Evolutionary conservation across 64 coral and sea anemone genomes (phyloP), one percentile per base, ranked within the genome.

Genomic region (Montipora sp.): DNA sequence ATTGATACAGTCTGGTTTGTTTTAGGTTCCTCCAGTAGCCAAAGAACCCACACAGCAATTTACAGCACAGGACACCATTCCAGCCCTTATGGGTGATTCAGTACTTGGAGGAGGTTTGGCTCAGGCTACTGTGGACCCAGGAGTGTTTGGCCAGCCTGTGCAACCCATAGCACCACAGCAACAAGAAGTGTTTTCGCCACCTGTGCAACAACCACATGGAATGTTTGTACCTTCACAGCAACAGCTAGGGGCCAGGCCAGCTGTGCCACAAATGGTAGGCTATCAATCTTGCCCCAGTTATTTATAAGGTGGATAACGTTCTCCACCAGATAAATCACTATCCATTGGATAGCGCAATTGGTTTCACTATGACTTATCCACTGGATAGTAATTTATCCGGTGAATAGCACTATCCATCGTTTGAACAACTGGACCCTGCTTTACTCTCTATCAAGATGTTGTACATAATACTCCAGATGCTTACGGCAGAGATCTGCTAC

Each of bases 1-100:
- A 27, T 27, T 27, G 27, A 27, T 27, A 27, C 27, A 27, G 27
- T 27, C 0, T 27, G 27, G 27, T 5, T 71, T 71, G 73, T 12
- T 12, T 45, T 3, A 75, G 24, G 6, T 45, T 9, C 45, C 14
- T 47, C 46, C 18, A 71, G 82, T 21, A 19, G 82, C 5, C 68
- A 5, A 14, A 15, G 82, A 85, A 2, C 82, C 46, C 1, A 11
- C 82, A 11, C 82, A 85, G 61, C 82, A 85, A n/a, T 68, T 45
- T 18, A 19, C 45, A 48, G 18, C 53, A 1, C 53, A 22, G 45
- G 82, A 85, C 1, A 48, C 82, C 61, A 48, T 85, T 2, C 82
- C 82, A 19, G 46, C 63, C 63, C 65, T 85, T 7, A 85, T 85
- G 82, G 47, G 82, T 13, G 82, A 85, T 49, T 19, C 80, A 16